Base-by-base conservation (phyloP, 2,797 vertebrate genomes). In the Labroides dimidiatus region DNA sequence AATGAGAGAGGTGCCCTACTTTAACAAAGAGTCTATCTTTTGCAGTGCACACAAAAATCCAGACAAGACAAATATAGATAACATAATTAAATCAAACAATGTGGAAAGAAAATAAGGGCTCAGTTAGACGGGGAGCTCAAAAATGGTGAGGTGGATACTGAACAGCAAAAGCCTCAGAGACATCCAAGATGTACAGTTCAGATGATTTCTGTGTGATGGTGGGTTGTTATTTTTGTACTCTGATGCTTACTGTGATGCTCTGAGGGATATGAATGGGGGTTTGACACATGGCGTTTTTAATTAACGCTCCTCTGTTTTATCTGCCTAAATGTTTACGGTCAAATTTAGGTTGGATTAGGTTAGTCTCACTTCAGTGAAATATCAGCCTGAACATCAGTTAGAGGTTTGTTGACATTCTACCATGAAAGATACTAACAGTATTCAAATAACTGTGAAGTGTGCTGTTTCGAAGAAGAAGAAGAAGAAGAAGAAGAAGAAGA, bases 1-100 rank as follows among this genome's bases (percentile, higher is more conserved):
- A 92, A 93, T 88, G 81, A 89, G 88, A 83, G 82, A 85, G 75
- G 78, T 92, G 91, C 56, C 88, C 89, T 92, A 91, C 84, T 92
- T 93, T 84, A 82, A 89, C 84, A 83, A 78, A 89, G 76, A 85
- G 59, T 78, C 80, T 74, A 74, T 86, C 81, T 85, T 86, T 85
- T 82, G 75, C 75, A 67, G 72, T 17, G 13, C 63, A 53, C 74
- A 78, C 77, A 78, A 71, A 84, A 88, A 77, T 82, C 52, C 69
- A 82, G 82, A 87, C 76, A 87, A 85, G 87, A 87, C 88, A 91
- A 90, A 92, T 87, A 91, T 88, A 90, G 84, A 91, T 84, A 88
- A 83, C 84, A 87, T 87, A 87, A 90, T 92, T 90, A 89, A 89
- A 92, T 88, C 80, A 90, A 91, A 86, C 81, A 90, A 82, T 72